Base-by-base conservation (phyloP, 2,888 invertebrate genomes). In the Synergus laeviventris region DNA sequence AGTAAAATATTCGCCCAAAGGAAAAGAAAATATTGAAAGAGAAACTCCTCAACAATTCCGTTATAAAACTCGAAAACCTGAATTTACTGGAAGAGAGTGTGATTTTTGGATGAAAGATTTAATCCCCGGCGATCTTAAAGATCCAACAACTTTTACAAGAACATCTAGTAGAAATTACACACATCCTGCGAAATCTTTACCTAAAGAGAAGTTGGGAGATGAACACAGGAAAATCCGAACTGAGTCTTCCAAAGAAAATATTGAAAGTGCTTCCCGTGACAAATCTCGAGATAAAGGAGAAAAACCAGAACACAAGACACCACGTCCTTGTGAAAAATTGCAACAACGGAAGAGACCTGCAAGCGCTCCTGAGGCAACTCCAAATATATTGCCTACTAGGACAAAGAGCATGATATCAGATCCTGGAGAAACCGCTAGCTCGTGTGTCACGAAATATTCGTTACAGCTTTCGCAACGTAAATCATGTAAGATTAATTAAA, bases 401-500 rank as follows among this genome's bases (percentile, higher is more conserved):
- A 75, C 83, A 21, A 84, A 79, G 74, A 85, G 83, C 78, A 77
- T 79, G 4, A 74, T 74, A 16, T 84, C 84, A 16, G 85, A 83
- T 73, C 81, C 84, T 36, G 80, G 80, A 8, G 81, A 81, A 61
- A 74, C 80, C 0, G 81, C 78, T 14, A 83, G 78, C 80, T 77
- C 81, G 8, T 77, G 82, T 0, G 75, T 70, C 74, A 79, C 79
- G n/a, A 83, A 80, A 83, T 84, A 60, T 78, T 76, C 78, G 74
- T 79, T 36, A 74, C 78, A 56, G 61, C 60, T 11, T 36, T 81
- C 83, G 1, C 77, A 81, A 60, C 77, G 82, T 3, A 89, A 89
- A 76, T 89, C 89, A n/a, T 89, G 89, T 89, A 81, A 87, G 83
- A 21, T 18, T 24, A 66, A 16, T n/a, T 62, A n/a, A n/a, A n/a